Conservation (phyloP, 2,888 invertebrate genomes). For the Eulithis prunata region DNA sequence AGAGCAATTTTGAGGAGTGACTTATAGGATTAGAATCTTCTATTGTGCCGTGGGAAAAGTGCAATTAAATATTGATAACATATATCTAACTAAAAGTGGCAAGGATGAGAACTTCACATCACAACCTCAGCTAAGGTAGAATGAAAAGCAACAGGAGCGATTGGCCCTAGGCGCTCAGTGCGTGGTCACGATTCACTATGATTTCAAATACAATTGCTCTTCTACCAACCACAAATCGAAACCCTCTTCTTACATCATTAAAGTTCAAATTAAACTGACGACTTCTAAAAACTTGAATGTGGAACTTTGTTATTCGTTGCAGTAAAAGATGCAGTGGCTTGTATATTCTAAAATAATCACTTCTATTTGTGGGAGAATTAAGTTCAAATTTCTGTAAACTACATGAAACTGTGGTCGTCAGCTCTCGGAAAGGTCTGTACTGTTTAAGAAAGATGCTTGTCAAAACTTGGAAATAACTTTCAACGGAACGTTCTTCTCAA, state of each 20-base stretch:
- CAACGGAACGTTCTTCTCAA: conserved; percentile 53
- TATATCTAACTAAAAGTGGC: conserved; percentile 1
- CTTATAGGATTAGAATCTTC: not conserved
- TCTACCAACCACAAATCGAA: conserved; percentile 47
- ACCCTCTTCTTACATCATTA: conserved; percentile 47
- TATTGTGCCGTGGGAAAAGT: conserved; percentile 15
- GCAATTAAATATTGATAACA: conserved; percentile 18
- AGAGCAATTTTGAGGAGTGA: too few species aligned
- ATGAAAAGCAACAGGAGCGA: conserved; percentile 77
- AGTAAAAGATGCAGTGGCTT: not conserved
- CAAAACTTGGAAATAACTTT: conserved; percentile 57
- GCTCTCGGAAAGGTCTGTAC: conserved; percentile 62
- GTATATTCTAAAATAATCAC: conserved; percentile 4
- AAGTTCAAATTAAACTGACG: conserved; percentile 44
- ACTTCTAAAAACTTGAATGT: conserved; percentile 24
- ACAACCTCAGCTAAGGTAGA: conserved; percentile 56
- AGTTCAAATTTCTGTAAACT: conserved; percentile 9
- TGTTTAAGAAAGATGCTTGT: conserved; percentile 76
- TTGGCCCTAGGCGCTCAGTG: conserved; percentile 70
- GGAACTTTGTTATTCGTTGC: conserved; percentile 26
- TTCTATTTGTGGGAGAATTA: not conserved
- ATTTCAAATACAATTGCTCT: conserved; percentile 58
- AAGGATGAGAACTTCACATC: conserved; percentile 37
- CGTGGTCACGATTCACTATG: conserved; percentile 76
- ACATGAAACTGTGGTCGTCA: conserved; percentile 7